A percentile compares a stretch with the other conserved stretches of the same genome.
Evolutionary conservation across 2,888 invertebrate species (phyloP).

Genomic region (Pseudococcus longispinus): DNA sequence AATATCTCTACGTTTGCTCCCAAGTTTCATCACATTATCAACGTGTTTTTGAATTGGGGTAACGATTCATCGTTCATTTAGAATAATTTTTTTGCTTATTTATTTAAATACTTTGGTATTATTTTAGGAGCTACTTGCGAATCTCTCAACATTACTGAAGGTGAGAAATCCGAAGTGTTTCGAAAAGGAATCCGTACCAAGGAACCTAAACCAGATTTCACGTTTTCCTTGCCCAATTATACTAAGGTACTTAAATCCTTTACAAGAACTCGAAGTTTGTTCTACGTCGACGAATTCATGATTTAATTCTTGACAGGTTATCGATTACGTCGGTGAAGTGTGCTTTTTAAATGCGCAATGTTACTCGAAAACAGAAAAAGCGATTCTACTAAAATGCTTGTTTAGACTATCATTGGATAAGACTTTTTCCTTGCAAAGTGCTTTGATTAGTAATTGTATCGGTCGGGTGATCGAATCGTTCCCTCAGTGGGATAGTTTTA

Average conservation of each 20-base stretch:
- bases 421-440: neutral
- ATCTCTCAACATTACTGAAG: neutral
- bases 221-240: neutral
- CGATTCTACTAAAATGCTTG: neutral
- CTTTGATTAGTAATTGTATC: neutral
- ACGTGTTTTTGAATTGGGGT: slow-evolving; percentile 23
- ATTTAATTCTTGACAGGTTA: neutral
- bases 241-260: neutral
- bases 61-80: neutral
- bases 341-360: neutral
- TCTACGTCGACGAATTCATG: neutral
- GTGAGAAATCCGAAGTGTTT: neutral
- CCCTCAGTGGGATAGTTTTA: neutral
- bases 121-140: slow-evolving; percentile 17
- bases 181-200: neutral
- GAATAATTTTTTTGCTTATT: neutral
- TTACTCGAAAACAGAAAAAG: neutral
- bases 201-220: neutral
- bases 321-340: neutral
- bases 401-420: slow-evolving; percentile 9
- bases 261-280: too few species aligned
- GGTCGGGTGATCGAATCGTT: slow-evolving; percentile 13
- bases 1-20: neutral
- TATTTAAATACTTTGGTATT: too few species aligned
- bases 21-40: neutral